Evolutionary conservation across 2,113 vertebrate genomes (phyloP).

Genomic region (Gymnorhina tibicen): DNA sequence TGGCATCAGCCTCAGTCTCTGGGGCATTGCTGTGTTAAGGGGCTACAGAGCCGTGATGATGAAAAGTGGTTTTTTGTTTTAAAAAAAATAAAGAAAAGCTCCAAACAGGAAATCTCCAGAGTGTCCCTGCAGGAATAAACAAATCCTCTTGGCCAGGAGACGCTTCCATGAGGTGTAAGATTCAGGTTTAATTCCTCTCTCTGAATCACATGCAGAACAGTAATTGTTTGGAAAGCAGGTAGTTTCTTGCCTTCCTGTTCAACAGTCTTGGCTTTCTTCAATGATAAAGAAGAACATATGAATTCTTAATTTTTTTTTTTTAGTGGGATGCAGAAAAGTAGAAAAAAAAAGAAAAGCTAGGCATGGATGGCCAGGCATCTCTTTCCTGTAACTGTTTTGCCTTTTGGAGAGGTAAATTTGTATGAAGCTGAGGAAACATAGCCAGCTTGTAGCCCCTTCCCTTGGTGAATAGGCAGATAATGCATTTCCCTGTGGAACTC

Average conservation of each 20-base stretch:
- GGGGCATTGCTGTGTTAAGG: background rate
- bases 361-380: no score
- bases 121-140: background rate
- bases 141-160: background rate
- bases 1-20: background rate
- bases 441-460: background rate
- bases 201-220: background rate
- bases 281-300: background rate
- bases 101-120: background rate
- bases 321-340: no score
- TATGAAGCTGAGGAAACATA: background rate
- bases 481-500: background rate
- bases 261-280: background rate
- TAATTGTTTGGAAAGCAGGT: background rate
- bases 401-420: background rate
- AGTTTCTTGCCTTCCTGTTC: background rate
- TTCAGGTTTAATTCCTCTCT: background rate
- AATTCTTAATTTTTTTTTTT: background rate
- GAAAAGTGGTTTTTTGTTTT: background rate
- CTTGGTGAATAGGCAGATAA: background rate
- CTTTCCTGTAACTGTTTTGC: background rate
- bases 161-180: fast-evolving
- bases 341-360: fast-evolving
- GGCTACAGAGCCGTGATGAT: background rate
- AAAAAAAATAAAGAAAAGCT: background rate